Conservation (phyloP, 2,113 vertebrate species). For the Dascyllus trimaculatus region DNA sequence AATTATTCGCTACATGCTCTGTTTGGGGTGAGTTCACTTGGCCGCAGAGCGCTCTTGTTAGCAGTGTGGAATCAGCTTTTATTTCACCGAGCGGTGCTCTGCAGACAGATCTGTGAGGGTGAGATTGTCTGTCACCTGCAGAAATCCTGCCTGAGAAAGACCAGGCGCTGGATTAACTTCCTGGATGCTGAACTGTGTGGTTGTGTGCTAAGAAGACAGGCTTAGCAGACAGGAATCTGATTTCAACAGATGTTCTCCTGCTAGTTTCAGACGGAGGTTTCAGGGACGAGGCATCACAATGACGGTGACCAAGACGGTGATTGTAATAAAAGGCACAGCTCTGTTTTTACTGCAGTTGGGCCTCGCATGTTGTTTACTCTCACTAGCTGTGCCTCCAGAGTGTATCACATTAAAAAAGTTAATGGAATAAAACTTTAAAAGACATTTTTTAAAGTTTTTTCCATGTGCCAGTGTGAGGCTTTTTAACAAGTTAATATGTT, state of each 20-base stretch:
- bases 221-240: conserved; percentile 53
- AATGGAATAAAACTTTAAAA: too few species aligned
- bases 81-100: conserved; percentile 45
- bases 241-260: conserved; percentile 70
- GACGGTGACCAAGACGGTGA: conserved; percentile 21
- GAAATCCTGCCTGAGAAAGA: conserved; percentile 66
- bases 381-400: too few species aligned
- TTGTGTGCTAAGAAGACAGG: conserved; percentile 56
- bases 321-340: not conserved
- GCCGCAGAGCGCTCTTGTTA: conserved; percentile 70
- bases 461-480: too few species aligned
- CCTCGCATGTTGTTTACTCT: not conserved
- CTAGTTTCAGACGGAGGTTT: conserved; percentile 48
- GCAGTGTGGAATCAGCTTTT: conserved; percentile 64
- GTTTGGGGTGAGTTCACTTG: conserved; percentile 74
- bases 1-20: conserved; percentile 80
- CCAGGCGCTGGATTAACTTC: conserved; percentile 70
- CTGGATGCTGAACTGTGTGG: conserved; percentile 65
- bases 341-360: not conserved
- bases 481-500: too few species aligned
- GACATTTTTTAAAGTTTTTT: too few species aligned
- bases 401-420: too few species aligned
- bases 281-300: conserved; percentile 16
- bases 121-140: conserved; percentile 69
- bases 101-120: conserved; percentile 39